Base-by-base conservation (phyloP, 2,888 invertebrate species). In the Meganola albula region DNA sequence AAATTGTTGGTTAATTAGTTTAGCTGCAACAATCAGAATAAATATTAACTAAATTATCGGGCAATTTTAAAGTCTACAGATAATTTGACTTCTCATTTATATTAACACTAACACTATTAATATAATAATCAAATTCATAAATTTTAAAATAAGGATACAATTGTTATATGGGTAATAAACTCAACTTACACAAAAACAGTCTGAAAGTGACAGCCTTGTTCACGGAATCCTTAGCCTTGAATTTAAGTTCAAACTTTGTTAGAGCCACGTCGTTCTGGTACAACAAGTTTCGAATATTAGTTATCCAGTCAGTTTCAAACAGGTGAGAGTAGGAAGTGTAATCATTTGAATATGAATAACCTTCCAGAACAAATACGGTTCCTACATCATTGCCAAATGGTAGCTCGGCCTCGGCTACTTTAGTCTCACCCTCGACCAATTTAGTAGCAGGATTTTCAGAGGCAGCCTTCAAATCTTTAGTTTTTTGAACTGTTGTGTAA, bases 401-500 rank as follows among this genome's bases (percentile, higher is more conserved):
- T 48, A 54, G 44, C 42, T 73, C 64, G 31, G 64, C 40, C 25
- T 53, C 56, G 9, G 52, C 53, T n/a, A 56, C 63, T 54, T 60
- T 75, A 40, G 49, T 65, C 31, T 47, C 59, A 8, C 64, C 72
- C 26, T 53, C 59, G 25, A 88, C 66, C 2, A 85, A 34, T 49
- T 87, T 80, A 4, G 87, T 80, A 24, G 75, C 62, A 8, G 78
- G 63, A 31, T 83, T 75, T 27, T 77, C 75, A 12, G 79, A 63
- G 10, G 88, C 65, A 3, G 91, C 87, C 24, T 80, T 66, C 16
- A 88, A 58, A 7, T 78, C 68, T 22, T 88, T 73, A 39, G 89
- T 85, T 48, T 90, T 84, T 50, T 88, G 84, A 44, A 74, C 80
- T 1, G 89, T 70, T 3, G 89, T 89, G 71, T 89, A 92, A 4